Conservation (phyloP, 2,888 invertebrate species). For the Celastrina argiolus region DNA sequence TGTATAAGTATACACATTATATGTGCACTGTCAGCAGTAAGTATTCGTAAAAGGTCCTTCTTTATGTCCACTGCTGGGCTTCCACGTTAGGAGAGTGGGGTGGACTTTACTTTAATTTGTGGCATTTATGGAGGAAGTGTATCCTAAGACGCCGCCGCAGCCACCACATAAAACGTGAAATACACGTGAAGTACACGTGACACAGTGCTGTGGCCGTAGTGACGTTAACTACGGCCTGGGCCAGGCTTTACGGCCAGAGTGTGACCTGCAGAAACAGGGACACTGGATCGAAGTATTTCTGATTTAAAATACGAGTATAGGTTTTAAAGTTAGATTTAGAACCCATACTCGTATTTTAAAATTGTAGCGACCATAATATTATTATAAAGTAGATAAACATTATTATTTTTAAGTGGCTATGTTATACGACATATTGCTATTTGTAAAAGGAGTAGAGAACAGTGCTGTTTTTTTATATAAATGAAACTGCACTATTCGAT, state of each 20-base stretch:
- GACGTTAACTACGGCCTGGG: conserved; percentile 59
- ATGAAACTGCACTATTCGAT: too few species aligned
- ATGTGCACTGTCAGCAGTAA: neutral
- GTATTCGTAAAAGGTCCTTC: neutral
- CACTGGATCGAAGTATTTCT: conserved; percentile 31
- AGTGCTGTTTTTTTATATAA: too few species aligned
- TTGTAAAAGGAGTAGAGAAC: too few species aligned
- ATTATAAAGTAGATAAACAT: too few species aligned
- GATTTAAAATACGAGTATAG: conserved; percentile 28
- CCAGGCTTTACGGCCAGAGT: conserved; percentile 52
- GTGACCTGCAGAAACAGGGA: conserved; percentile 33
- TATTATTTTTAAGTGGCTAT: too few species aligned
- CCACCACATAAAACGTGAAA: conserved; percentile 23
- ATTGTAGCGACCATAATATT: too few species aligned
- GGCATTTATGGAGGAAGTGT: neutral
- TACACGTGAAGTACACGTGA: conserved; percentile 22
- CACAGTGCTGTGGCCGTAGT: conserved; percentile 37
- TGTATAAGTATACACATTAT: neutral
- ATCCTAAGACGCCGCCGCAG: neutral
- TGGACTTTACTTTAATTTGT: neutral
- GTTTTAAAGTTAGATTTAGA: too few species aligned
- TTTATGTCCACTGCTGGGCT: neutral
- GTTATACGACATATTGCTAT: too few species aligned
- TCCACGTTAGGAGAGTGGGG: neutral
- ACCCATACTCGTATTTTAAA: too few species aligned